phyloP scores from a whole-genome alignment of 2,888 invertebrate species.

The Hemistola chrysoprasaria region DNA sequence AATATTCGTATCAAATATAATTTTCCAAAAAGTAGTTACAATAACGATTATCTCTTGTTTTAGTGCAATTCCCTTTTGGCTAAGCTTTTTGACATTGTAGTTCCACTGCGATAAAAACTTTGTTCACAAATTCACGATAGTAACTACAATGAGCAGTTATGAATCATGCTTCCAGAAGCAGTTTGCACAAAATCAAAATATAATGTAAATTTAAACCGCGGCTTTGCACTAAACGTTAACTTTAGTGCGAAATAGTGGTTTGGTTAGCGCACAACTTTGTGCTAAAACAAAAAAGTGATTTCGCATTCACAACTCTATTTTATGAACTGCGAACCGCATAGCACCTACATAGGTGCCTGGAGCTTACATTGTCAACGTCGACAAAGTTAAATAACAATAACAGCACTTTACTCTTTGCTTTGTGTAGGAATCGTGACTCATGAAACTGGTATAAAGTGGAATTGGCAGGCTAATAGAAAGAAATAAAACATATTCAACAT shows the following conservation, averaged over 20 bases:
- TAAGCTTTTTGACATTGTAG: too few species aligned
- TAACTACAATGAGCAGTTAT: too few species aligned
- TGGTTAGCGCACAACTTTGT: slow-evolving; percentile 6
- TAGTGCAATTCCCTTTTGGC: too few species aligned
- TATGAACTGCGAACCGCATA: slow-evolving; percentile 25
- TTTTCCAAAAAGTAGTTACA: too few species aligned
- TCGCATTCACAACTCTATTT: slow-evolving; percentile 36
- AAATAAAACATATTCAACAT: too few species aligned
- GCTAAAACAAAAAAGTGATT: slow-evolving; percentile 38
- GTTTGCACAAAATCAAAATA: slow-evolving; percentile 5
- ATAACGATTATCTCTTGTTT: too few species aligned
- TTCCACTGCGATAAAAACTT: too few species aligned
- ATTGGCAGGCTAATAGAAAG: too few species aligned
- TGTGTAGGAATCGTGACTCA: slow-evolving; percentile 34
- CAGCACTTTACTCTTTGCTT: slow-evolving; percentile 44
- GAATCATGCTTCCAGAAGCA: neutral
- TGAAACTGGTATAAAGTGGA: too few species aligned
- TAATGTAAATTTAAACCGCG: slow-evolving; percentile 12
- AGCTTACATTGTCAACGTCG: slow-evolving; percentile 33
- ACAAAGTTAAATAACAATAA: slow-evolving; percentile 49
- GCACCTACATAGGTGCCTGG: too few species aligned
- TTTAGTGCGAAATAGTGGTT: slow-evolving; percentile 8
- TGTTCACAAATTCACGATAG: too few species aligned
- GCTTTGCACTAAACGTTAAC: slow-evolving; percentile 9
- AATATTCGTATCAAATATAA: too few species aligned